These are phyloP conservation scores for Neocrepidodera transversa DNA, from an alignment of 2,888 invertebrate species.

Conservation along the genomic window DNA sequence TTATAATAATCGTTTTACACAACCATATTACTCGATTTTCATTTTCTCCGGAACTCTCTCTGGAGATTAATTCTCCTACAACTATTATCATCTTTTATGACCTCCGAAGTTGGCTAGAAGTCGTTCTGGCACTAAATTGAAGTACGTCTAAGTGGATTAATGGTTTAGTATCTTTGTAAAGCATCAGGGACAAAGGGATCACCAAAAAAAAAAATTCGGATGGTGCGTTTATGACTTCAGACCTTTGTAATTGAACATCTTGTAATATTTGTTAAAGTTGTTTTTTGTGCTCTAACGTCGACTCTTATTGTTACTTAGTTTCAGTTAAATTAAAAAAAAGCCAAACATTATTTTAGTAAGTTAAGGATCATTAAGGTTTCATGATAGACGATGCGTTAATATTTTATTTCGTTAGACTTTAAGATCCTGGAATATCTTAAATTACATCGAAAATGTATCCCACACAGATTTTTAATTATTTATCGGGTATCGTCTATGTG, in stretches of 20 bases:
- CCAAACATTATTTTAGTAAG: too few species aligned
- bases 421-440: too few species aligned
- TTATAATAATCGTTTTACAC: slow-evolving; percentile 10
- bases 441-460: too few species aligned
- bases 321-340: too few species aligned
- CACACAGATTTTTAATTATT: too few species aligned
- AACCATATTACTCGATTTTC: slow-evolving; percentile 5
- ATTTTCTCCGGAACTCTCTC: slow-evolving; percentile 21
- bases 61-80: slow-evolving; percentile 31
- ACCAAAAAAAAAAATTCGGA: not conserved
- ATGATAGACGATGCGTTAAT: too few species aligned
- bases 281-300: too few species aligned
- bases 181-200: not conserved
- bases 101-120: slow-evolving; percentile 14
- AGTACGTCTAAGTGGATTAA: slow-evolving; percentile 15
- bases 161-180: slow-evolving; percentile 7
- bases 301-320: too few species aligned
- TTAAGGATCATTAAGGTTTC: too few species aligned
- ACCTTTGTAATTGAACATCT: not conserved
- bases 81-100: slow-evolving; percentile 33
- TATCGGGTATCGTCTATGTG: too few species aligned
- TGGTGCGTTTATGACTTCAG: not conserved
- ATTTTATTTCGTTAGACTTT: too few species aligned
- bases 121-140: slow-evolving; percentile 10
- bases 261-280: too few species aligned